phyloP scores from a whole-genome alignment of 1,140 invertebrate genomes.

The Atopsyche davidsoni region DNA sequence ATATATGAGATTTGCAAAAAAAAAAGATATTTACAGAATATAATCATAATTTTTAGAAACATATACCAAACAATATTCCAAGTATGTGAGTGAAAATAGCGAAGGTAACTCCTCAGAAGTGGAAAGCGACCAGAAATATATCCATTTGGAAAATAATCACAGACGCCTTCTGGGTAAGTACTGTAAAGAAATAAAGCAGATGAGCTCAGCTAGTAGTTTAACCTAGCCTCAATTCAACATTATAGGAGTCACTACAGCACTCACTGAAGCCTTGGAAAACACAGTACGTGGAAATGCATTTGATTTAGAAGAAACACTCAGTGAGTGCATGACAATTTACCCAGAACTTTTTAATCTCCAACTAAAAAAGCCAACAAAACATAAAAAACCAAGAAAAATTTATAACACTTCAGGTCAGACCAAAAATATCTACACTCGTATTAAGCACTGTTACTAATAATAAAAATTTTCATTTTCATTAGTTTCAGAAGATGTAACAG shows the following conservation, averaged over 20 bases:
- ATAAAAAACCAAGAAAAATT: slow-evolving; percentile 13
- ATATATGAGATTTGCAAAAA: too few relatives aligned
- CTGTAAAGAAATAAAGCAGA: not conserved
- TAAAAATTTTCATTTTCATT: not conserved
- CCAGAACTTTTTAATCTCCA: slow-evolving; percentile 24
- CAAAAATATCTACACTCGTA: not conserved
- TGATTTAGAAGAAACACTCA: slow-evolving; percentile 26
- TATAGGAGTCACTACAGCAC: slow-evolving; percentile 22
- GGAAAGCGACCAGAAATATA: slow-evolving; percentile 17
- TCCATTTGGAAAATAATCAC: slow-evolving; percentile 25
- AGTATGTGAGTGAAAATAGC: not conserved
- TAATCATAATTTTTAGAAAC: too few relatives aligned
- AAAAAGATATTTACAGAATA: too few relatives aligned
- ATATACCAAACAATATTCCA: too few relatives aligned
- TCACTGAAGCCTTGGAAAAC: slow-evolving; percentile 26
- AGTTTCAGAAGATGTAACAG: slow-evolving; percentile 26
- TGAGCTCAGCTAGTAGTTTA: not conserved
- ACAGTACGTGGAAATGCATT: slow-evolving; percentile 19
- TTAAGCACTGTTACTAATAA: slow-evolving; percentile 6
- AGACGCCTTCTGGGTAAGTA: slow-evolving; percentile 24
- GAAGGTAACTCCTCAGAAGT: slow-evolving; percentile 12
- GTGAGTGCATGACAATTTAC: slow-evolving; percentile 26
- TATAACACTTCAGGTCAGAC: slow-evolving; percentile 28
- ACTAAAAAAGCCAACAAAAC: slow-evolving; percentile 16
- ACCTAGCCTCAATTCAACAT: not conserved